Evolutionary conservation across 2,888 invertebrate species (phyloP).

Genomic region (Leptinotarsa juncta): DNA sequence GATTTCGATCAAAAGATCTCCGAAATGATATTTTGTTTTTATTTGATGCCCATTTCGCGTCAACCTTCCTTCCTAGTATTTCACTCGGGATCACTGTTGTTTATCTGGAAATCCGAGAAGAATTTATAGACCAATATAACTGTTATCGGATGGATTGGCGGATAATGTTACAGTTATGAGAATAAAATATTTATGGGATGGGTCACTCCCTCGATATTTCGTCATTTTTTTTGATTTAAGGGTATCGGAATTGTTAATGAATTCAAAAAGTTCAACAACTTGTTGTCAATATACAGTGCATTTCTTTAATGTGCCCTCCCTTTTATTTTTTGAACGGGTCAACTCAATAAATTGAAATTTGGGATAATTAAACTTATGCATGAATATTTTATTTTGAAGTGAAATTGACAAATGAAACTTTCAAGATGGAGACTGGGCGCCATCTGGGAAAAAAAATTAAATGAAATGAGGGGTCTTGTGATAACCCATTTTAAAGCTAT

Average conservation of each 20-base stretch:
- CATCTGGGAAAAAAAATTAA: no score
- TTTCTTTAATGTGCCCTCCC: no score
- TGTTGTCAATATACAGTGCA: no score
- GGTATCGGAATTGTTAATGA: background rate
- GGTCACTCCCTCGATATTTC: constrained; percentile 39
- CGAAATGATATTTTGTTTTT: constrained; percentile 53
- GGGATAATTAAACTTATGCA: no score
- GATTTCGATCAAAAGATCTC: constrained; percentile 41
- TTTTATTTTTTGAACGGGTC: no score
- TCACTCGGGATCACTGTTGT: constrained; percentile 59
- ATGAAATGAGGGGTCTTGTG: no score
- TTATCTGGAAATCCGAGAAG: constrained; percentile 57
- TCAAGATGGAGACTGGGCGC: no score
- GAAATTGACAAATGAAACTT: no score
- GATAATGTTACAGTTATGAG: constrained; percentile 60
- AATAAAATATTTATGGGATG: constrained; percentile 57
- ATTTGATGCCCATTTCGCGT: constrained; percentile 53
- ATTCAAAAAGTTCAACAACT: no score
- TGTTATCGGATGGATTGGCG: constrained; percentile 57
- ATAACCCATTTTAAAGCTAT: no score
- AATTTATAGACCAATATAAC: constrained; percentile 59
- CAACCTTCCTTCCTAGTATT: constrained; percentile 51
- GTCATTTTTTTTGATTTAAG: background rate
- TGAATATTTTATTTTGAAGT: no score
- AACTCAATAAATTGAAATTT: no score